phyloP scores from a whole-genome alignment of 2,888 invertebrate species.

The Volucella inanis region DNA sequence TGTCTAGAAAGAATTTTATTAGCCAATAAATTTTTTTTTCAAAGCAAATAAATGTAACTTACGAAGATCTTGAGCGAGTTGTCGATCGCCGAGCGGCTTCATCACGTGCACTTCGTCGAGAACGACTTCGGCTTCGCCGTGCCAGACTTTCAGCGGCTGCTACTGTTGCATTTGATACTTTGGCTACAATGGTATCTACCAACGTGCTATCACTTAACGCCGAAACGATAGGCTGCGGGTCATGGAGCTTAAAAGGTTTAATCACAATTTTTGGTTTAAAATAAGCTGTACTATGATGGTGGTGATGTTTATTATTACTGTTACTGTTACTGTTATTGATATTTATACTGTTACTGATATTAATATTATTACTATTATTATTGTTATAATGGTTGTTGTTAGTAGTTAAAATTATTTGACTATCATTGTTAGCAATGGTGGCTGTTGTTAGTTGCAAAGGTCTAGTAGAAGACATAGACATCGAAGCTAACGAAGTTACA shows the following conservation, averaged over 20 bases:
- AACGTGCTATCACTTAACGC: conserved; percentile 81
- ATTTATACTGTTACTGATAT: conserved; percentile 71
- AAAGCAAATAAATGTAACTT: conserved; percentile 50
- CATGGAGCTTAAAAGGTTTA: conserved; percentile 83
- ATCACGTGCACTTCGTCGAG: conserved; percentile 78
- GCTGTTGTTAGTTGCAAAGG: conserved; percentile 73
- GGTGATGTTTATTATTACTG: conserved; percentile 74
- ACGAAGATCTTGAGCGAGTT: conserved; percentile 84
- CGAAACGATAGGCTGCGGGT: conserved; percentile 82
- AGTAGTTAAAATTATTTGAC: conserved; percentile 74
- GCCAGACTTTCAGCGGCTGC: conserved; percentile 81
- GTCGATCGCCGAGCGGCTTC: conserved; percentile 78
- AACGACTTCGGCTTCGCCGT: conserved; percentile 81
- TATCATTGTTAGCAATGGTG: conserved; percentile 59
- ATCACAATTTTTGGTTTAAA: conserved; percentile 82
- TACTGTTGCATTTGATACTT: conserved; percentile 82
- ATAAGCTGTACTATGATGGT: conserved; percentile 70
- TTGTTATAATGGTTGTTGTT: conserved; percentile 75
- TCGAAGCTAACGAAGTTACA: conserved; percentile 74
- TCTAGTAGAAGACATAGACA: conserved; percentile 74
- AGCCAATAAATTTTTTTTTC: not conserved
- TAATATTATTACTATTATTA: conserved; percentile 73
- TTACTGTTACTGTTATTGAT: conserved; percentile 31
- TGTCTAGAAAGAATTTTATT: conserved; percentile 74
- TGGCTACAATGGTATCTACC: conserved; percentile 82